Conservation (phyloP, 2,888 invertebrate species). For the Latrodectus hesperus region DNA sequence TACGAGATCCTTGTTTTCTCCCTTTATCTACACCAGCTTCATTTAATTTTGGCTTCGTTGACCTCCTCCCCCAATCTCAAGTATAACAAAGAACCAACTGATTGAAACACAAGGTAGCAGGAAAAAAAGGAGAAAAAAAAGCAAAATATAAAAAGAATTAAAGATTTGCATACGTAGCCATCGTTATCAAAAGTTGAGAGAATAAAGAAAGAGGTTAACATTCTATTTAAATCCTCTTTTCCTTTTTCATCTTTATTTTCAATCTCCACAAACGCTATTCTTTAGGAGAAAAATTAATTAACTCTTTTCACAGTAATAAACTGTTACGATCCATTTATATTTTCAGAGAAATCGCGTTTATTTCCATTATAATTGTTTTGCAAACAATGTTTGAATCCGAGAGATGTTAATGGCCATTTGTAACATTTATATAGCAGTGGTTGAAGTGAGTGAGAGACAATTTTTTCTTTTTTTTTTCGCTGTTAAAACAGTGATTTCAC, state of each 20-base stretch:
- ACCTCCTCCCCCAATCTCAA: neutral
- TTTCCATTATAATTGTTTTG: too few species aligned
- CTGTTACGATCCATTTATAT: neutral
- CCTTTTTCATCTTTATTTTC: neutral
- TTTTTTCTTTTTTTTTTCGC: too few species aligned
- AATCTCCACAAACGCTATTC: neutral
- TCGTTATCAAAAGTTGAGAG: slow-evolving; percentile 2
- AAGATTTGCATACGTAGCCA: slow-evolving; percentile 1
- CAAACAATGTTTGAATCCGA: too few species aligned
- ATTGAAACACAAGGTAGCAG: slow-evolving; percentile 32
- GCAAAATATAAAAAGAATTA: neutral
- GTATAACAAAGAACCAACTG: slow-evolving; percentile 29
- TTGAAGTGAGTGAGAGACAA: too few species aligned
- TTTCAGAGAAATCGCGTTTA: too few species aligned
- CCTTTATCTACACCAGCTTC: slow-evolving; percentile 58
- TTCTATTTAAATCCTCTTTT: neutral
- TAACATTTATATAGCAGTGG: too few species aligned
- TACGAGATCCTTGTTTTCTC: slow-evolving; percentile 27
- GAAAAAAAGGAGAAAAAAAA: neutral
- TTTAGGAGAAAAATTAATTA: neutral
- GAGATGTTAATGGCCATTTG: too few species aligned
- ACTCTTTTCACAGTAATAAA: neutral
- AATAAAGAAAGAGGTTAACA: neutral
- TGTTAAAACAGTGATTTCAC: too few species aligned
- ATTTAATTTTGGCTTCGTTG: slow-evolving; percentile 47